Base-by-base conservation (phyloP, 2,797 vertebrate species). In the Dendrocincla tyrannina region DNA sequence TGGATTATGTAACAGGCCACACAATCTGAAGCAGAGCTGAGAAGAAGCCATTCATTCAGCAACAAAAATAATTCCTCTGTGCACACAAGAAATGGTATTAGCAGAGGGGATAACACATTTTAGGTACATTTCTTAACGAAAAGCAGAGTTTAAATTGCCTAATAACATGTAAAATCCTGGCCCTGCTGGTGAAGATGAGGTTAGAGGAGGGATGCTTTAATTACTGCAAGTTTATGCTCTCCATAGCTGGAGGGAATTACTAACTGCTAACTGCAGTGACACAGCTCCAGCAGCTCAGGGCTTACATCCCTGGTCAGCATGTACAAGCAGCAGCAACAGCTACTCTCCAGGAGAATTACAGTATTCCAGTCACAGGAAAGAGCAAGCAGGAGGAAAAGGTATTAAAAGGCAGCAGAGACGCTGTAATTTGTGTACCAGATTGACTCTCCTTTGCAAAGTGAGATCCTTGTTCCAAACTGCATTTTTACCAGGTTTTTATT, bases 1-100 rank as follows among this genome's bases (percentile, higher is more conserved):
- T 78, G 67, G 81, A 3, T 95, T 95, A 93, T 11, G 60, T 88
- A 95, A 93, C 46, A 15, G 59, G 58, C 74, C 92, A 70, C 27
- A 15, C 58, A 67, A 35, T 41, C 30, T 10, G 5, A 88, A 53
- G 47, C 47, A 79, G 32, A 41, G 47, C 67, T 17, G 56, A 74
- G 81, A 72, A 79, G 17, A 35, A 56, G 14, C 30, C 23, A 37
- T 11, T 23, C 59, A 32, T 11, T 23, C 59, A 32, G 47, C 0
- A 16, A 44, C 66, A 32, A 11, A 62, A 58, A 64, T 46, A n/a
- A 24, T n/a, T 33, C 23, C 35, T n/a, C 30, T 11, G 4, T 0
- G 6, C 10, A 24, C 50, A 27, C 22, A 18, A 49, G 62, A 47
- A 76, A 22, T 4, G 22, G 30, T 35, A 20, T 10, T 20, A 46